These are phyloP conservation scores for Chrysolophus pictus DNA, from an alignment of 2,797 vertebrate genomes.

Conservation along the genomic window DNA sequence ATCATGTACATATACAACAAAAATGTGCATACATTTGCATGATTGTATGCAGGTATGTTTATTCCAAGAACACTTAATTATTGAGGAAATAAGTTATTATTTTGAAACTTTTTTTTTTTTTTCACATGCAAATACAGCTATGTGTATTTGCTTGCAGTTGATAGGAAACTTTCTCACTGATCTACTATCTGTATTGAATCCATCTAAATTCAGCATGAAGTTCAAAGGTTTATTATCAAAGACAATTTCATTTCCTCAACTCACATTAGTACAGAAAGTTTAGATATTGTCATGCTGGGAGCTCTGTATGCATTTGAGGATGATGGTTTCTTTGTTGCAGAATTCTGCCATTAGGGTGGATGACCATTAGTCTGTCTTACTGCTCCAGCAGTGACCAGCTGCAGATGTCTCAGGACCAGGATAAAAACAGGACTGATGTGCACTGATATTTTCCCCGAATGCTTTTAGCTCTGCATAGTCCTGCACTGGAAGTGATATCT, in stretches of 20 bases:
- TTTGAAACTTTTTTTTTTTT: background rate
- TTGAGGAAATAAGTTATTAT: background rate
- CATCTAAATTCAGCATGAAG: background rate
- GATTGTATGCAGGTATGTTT: background rate
- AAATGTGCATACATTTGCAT: background rate
- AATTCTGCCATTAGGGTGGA: background rate
- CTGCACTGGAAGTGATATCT: background rate
- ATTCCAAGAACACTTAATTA: background rate
- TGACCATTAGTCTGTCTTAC: accelerated
- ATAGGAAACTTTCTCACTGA: background rate
- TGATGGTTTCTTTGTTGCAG: background rate
- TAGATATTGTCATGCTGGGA: background rate
- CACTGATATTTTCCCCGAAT: background rate
- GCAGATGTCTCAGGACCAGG: background rate
- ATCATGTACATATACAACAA: background rate
- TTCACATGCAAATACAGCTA: background rate
- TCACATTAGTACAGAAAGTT: accelerated
- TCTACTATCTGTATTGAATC: background rate
- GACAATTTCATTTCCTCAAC: background rate
- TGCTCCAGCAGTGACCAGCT: background rate
- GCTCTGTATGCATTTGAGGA: background rate
- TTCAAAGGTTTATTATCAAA: background rate
- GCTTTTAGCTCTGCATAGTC: background rate
- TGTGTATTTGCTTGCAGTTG: background rate
- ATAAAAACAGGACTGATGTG: background rate